phyloP scores from a whole-genome alignment of 2,797 vertebrate genomes.

The Poecilia wingei region DNA sequence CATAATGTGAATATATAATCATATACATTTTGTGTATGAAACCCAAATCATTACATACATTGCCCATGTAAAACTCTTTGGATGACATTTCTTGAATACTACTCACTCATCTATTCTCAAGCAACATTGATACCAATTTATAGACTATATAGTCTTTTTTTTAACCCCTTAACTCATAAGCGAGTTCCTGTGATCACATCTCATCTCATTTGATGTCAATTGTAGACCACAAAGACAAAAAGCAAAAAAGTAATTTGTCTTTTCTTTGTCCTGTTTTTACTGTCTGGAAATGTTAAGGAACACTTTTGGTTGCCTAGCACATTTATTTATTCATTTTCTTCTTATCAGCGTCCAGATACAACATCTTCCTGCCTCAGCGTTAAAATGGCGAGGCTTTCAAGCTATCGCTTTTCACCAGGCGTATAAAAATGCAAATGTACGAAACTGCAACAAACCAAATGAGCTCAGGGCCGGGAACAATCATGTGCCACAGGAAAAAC shows the following conservation, averaged over 20 bases:
- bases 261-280: not conserved
- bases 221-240: too few relatives aligned
- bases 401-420: constrained; percentile 15
- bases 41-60: not conserved
- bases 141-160: too few relatives aligned
- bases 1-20: not conserved
- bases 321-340: not conserved
- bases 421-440: constrained; percentile 42
- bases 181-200: too few relatives aligned
- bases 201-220: too few relatives aligned
- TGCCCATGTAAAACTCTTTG: not conserved
- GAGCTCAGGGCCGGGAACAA: constrained; percentile 38
- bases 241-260: not conserved
- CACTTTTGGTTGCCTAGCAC: not conserved
- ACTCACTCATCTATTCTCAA: not conserved
- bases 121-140: not conserved
- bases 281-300: not conserved
- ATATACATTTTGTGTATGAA: not conserved
- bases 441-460: constrained; percentile 36
- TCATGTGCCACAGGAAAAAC: constrained; percentile 35
- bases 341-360: not conserved
- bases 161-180: too few relatives aligned
- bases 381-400: not conserved
- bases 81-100: not conserved
- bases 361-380: not conserved